These are phyloP conservation scores for Bedellia somnulentella DNA, from an alignment of 2,888 invertebrate genomes.

Conservation along the genomic window DNA sequence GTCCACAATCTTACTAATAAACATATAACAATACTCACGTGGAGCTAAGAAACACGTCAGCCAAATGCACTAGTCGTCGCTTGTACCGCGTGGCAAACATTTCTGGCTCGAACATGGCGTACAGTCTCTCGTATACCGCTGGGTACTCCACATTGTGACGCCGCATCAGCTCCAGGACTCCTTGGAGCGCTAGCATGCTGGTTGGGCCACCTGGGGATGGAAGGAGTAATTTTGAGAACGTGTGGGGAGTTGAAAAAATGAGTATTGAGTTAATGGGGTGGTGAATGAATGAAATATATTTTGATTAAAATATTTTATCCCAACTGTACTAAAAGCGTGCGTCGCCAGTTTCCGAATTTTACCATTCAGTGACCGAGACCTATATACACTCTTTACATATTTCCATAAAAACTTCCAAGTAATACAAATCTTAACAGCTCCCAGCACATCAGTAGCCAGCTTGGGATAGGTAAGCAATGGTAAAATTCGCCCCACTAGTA, in stretches of 20 bases:
- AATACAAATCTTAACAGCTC: too few relatives aligned
- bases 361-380: too few relatives aligned
- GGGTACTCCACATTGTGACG: conserved; percentile 94
- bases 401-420: too few relatives aligned
- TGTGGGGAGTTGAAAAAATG: neutral
- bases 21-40: conserved; percentile 63
- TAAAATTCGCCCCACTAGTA: conserved; percentile 81
- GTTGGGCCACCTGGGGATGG: conserved; percentile 78
- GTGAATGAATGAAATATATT: too few relatives aligned
- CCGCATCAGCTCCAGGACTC: conserved; percentile 86
- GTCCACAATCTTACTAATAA: neutral
- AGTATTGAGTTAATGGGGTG: neutral
- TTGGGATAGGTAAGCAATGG: conserved; percentile 79
- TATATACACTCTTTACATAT: too few relatives aligned
- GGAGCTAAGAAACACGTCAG: conserved; percentile 90
- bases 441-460: conserved; percentile 85
- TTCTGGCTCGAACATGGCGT: conserved; percentile 89
- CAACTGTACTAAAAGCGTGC: too few relatives aligned
- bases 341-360: too few relatives aligned
- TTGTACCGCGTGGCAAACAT: conserved; percentile 91
- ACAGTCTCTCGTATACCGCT: conserved; percentile 92
- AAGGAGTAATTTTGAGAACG: too few relatives aligned
- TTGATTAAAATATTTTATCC: too few relatives aligned
- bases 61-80: conserved; percentile 82
- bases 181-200: conserved; percentile 88